These are phyloP conservation scores for Benthosema pterotum DNA, from an alignment of 2,797 vertebrate genomes.

Conservation along the genomic window DNA sequence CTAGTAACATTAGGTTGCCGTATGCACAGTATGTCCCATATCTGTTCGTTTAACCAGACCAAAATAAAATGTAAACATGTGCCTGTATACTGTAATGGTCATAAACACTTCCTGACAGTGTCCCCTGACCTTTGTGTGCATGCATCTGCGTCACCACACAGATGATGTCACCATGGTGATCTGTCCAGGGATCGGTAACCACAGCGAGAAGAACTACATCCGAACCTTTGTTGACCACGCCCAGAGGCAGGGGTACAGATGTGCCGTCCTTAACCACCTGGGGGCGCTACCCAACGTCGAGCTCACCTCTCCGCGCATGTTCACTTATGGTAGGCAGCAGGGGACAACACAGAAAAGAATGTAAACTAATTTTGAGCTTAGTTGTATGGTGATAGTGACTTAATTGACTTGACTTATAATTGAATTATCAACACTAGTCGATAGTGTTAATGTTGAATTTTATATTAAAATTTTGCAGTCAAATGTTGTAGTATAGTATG, in stretches of 20 bases:
- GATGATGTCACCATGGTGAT: conserved; percentile 97
- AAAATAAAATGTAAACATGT: no score
- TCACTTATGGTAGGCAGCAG: conserved; percentile 90
- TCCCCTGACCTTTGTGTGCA: conserved; percentile 20
- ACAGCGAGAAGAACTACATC: conserved; percentile 97
- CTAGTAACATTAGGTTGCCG: no score
- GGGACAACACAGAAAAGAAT: no score
- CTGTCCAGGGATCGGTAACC: conserved; percentile 97
- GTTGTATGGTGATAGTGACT: no score
- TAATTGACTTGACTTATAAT: no score
- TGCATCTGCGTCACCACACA: conserved; percentile 52
- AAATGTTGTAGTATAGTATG: no score
- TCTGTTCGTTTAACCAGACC: no score
- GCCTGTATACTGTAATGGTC: no score
- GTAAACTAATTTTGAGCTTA: no score
- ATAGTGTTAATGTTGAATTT: no score
- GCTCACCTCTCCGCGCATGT: conserved; percentile 95
- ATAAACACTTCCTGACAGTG: neutral
- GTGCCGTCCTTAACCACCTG: conserved; percentile 94
- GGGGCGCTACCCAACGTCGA: conserved; percentile 92
- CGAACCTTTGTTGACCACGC: conserved; percentile 96
- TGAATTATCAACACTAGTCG: no score
- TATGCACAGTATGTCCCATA: conserved; percentile 6
- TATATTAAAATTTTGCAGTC: no score
- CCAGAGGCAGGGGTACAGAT: conserved; percentile 93